A percentile compares a stretch with the other conserved stretches of the same genome.
Conservation (phyloP, 2,797 vertebrate species). For the Argentina silus region DNA sequence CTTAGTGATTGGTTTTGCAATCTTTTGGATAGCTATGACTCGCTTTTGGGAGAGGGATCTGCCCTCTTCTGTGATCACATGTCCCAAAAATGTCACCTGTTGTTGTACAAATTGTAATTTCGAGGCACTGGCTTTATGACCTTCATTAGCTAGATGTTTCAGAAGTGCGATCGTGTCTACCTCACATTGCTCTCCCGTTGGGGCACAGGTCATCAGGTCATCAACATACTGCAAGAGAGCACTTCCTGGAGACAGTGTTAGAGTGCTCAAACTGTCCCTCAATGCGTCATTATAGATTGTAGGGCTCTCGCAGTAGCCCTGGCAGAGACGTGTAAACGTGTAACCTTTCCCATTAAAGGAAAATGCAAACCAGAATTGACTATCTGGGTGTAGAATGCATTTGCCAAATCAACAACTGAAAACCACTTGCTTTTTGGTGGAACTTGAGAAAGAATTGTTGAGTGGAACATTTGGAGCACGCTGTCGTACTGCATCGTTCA, state of each 20-base stretch:
- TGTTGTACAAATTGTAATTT: slow-evolving; percentile 20
- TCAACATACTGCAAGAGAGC: slow-evolving; percentile 4
- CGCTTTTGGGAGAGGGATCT: neutral
- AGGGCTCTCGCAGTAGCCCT: slow-evolving; percentile 13
- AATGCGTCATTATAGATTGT: slow-evolving; percentile 19
- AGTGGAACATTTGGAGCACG: neutral
- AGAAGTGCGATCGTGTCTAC: slow-evolving; percentile 8
- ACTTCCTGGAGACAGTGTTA: neutral
- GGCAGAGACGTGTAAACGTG: neutral
- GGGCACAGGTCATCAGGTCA: neutral
- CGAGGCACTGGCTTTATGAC: slow-evolving; percentile 4
- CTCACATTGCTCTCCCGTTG: neutral
- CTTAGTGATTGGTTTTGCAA: neutral
- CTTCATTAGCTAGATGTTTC: slow-evolving; percentile 5
- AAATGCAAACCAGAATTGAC: slow-evolving; percentile 27
- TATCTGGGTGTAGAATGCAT: slow-evolving; percentile 20
- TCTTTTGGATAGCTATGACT: neutral
- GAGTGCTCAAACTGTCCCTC: neutral
- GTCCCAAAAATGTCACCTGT: neutral
- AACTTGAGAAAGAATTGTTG: neutral
- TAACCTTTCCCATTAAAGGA: slow-evolving; percentile 21
- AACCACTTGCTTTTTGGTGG: neutral
- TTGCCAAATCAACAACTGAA: neutral
- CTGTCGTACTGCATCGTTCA: slow-evolving; percentile 2
- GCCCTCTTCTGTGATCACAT: neutral